Base-by-base conservation (phyloP, 2,888 invertebrate species). In the Aelia acuminata region DNA sequence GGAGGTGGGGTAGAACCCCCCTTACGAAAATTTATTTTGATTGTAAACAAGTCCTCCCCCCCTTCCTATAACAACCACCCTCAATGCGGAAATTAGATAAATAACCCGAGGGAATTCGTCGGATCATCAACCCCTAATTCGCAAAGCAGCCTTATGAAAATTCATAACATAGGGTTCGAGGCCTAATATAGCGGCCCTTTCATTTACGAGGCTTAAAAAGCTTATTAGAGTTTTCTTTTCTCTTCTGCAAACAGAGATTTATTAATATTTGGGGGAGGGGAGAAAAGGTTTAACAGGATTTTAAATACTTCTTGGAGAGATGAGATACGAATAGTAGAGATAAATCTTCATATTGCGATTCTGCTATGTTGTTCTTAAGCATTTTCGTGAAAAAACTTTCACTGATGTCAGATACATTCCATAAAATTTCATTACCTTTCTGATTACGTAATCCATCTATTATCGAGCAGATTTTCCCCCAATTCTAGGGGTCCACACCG, bases 71-170 rank as follows among this genome's bases (percentile, higher is more conserved):
- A n/a, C 63, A 70, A 70, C 35, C 7, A 4, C 18, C 31, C 1
- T 20, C n/a, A n/a, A n/a, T 18, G 8, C 18, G 35, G 31, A 70
- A 70, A 70, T 70, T 31, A 70, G 63, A 70, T 70, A 70, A 70
- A 70, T 35, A 70, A 35, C 31, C 63, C 26, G 26, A 10, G 4
- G 35, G 63, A 35, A 35, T 70, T 22, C 31, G 35, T 35, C 8
- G 63, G 31, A 70, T 70, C 31, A 70, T 70, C 63, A 70, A 15
- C 63, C 53, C 63, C 63, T 35, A 70, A 70, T 70, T 70, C 35
- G 63, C 63, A 70, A 5, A 18, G 63, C 63, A 31, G 31, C 63
- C 63, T 70, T 70, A 70, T 70, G 63, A 70, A 70, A 70, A 70
- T 70, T 70, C 63, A 70, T 70, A 70, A 70, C 13, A 35, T 70